Evolutionary conservation across 35 echinoderm and acorn worm species (phyloP).

Genomic region (Anneissia japonica): DNA sequence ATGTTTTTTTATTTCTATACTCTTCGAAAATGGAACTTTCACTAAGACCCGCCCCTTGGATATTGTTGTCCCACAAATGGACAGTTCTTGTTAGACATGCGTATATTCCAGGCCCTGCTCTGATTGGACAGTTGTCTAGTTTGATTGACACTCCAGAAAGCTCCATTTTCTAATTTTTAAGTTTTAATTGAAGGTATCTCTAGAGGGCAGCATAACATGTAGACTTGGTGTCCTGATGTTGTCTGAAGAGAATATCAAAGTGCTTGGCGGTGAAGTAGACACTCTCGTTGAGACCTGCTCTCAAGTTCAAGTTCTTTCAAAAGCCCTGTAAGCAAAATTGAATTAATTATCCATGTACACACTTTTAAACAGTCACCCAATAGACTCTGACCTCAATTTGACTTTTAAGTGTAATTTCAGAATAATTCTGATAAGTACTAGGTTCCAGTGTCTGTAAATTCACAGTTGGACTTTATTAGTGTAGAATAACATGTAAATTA

Average conservation of each 20-base stretch:
- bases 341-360: background rate
- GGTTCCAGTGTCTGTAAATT: background rate
- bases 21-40: no score
- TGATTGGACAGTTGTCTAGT: no score
- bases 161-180: background rate
- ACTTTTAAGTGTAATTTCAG: constrained; percentile 3
- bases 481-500: no score
- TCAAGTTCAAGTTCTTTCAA: constrained; percentile 60
- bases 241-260: constrained; percentile 32
- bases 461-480: background rate
- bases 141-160: no score
- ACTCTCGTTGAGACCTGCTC: constrained; percentile 42
- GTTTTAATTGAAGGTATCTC: constrained; percentile 8
- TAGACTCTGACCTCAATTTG: background rate
- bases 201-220: constrained; percentile 67
- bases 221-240: constrained; percentile 74
- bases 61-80: no score
- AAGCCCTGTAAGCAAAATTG: constrained; percentile 61
- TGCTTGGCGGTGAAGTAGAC: constrained; percentile 92
- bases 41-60: no score
- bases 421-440: constrained; percentile 4
- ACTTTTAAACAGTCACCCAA: background rate
- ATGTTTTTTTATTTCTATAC: no score
- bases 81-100: no score
- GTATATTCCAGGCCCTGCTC: no score